phyloP scores from a whole-genome alignment of 2,797 vertebrate genomes.

The Coendou prehensilis region DNA sequence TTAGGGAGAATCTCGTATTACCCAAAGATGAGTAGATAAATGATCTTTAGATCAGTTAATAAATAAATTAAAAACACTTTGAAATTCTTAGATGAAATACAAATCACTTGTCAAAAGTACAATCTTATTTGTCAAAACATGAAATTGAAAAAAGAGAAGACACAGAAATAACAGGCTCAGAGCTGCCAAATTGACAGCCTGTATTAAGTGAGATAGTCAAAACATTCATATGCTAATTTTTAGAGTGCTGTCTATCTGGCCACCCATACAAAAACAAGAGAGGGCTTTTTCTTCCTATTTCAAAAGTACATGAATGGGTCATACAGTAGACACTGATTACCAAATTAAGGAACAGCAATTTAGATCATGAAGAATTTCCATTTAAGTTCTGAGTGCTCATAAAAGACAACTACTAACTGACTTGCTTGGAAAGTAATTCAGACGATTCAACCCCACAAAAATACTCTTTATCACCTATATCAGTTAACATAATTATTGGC shows the following conservation, averaged over 20 bases:
- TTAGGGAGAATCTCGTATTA: slow-evolving; percentile 60
- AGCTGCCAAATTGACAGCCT: slow-evolving; percentile 85
- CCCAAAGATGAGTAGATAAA: slow-evolving; percentile 69
- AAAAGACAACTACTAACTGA: slow-evolving; percentile 13
- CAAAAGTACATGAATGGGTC: slow-evolving; percentile 45
- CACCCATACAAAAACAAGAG: slow-evolving; percentile 62
- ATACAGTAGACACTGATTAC: slow-evolving; percentile 36
- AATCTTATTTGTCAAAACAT: slow-evolving; percentile 86
- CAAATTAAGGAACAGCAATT: slow-evolving; percentile 67
- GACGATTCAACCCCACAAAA: neutral
- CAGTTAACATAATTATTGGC: neutral
- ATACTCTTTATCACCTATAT: neutral
- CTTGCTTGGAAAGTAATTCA: slow-evolving; percentile 9
- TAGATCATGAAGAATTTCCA: slow-evolving; percentile 35
- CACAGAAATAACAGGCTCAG: slow-evolving; percentile 79
- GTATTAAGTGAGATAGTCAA: slow-evolving; percentile 82
- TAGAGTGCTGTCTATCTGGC: slow-evolving; percentile 77
- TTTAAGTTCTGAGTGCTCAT: neutral
- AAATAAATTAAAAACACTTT: slow-evolving; percentile 79
- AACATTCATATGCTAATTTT: slow-evolving; percentile 85
- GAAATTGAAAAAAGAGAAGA: slow-evolving; percentile 81
- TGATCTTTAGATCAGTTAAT: slow-evolving; percentile 79
- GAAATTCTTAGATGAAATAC: slow-evolving; percentile 81
- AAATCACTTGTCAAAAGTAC: slow-evolving; percentile 85
- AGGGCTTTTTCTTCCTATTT: slow-evolving; percentile 67